phyloP scores from a whole-genome alignment of 2,113 vertebrate species.

The Chaetodon auriga region DNA sequence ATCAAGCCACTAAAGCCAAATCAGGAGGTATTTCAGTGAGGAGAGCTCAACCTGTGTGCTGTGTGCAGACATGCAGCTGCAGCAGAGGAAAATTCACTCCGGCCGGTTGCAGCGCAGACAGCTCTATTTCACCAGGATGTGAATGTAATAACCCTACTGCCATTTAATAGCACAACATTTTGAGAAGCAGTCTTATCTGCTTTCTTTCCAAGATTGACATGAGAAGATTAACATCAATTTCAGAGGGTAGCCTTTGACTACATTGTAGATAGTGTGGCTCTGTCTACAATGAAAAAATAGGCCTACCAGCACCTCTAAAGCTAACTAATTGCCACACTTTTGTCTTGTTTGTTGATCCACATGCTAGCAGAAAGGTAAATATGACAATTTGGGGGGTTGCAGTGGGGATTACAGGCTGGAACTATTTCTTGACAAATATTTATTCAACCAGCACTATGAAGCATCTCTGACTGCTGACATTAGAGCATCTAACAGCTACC shows the following conservation, averaged over 20 bases:
- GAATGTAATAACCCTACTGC: neutral
- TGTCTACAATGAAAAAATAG: too few relatives aligned
- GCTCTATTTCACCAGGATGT: neutral
- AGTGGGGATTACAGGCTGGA: too few relatives aligned
- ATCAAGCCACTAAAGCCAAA: constrained; percentile 59
- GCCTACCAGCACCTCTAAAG: too few relatives aligned
- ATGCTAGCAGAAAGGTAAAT: too few relatives aligned
- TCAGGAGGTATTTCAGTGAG: constrained; percentile 17
- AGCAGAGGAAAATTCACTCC: constrained; percentile 14
- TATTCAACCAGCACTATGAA: too few relatives aligned
- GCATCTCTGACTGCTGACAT: too few relatives aligned
- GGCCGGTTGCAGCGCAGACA: neutral
- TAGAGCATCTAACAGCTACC: too few relatives aligned
- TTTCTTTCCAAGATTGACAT: neutral
- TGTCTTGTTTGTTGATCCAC: too few relatives aligned
- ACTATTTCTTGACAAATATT: too few relatives aligned
- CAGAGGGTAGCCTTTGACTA: neutral
- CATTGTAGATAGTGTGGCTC: too few relatives aligned
- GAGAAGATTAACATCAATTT: neutral
- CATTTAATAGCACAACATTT: neutral
- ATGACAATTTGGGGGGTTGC: too few relatives aligned
- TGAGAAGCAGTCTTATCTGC: neutral
- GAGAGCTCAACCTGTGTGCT: neutral
- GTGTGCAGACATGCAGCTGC: constrained; percentile 3
- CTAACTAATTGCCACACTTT: too few relatives aligned